phyloP scores from a whole-genome alignment of 2,797 vertebrate species.

The Muraenolepis orangiensis region DNA sequence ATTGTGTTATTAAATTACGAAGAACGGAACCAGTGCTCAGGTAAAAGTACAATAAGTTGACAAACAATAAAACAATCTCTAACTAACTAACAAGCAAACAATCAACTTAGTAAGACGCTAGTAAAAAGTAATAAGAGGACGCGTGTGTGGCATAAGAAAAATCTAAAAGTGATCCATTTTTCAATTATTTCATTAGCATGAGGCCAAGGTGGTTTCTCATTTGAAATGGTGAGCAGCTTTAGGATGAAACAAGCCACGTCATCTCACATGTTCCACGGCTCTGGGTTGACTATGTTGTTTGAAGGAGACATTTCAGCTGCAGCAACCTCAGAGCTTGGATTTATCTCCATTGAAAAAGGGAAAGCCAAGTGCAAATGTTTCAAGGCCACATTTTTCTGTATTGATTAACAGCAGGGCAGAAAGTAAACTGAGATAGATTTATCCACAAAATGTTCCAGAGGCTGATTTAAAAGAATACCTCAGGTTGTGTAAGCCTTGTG shows the following conservation, averaged over 20 bases:
- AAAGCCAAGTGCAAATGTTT: neutral
- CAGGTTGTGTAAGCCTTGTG: neutral
- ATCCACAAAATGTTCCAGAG: neutral
- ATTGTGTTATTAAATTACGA: neutral
- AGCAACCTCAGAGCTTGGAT: neutral
- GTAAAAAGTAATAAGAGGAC: too few species aligned
- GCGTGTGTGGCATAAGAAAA: too few species aligned
- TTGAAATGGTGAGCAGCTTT: too few species aligned
- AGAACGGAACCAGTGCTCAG: too few species aligned
- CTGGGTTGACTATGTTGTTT: neutral
- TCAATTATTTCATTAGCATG: neutral
- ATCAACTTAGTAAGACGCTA: too few species aligned
- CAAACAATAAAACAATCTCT: too few species aligned
- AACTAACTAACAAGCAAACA: too few species aligned
- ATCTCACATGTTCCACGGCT: neutral
- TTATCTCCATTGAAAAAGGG: neutral
- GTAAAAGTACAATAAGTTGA: too few species aligned
- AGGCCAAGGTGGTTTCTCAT: too few species aligned
- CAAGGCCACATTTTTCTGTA: neutral
- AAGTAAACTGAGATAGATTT: neutral
- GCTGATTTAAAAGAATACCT: neutral
- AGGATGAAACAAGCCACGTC: too few species aligned
- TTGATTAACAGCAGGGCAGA: neutral
- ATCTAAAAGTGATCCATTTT: too few species aligned
- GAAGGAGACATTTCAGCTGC: neutral